Base-by-base conservation (phyloP, 2,888 invertebrate species). In the Drosophila siamana region DNA sequence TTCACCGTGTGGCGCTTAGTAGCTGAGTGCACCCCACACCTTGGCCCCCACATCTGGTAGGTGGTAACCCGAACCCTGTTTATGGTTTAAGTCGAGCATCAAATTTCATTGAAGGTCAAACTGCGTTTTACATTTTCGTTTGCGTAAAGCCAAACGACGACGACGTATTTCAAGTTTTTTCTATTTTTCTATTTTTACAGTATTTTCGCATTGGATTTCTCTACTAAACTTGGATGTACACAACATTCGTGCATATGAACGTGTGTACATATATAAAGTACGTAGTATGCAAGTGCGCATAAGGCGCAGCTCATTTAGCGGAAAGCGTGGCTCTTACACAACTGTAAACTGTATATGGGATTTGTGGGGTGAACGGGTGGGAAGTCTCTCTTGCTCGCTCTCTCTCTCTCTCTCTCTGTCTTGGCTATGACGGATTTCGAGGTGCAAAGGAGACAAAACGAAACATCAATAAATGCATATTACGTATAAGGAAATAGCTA, bases 101-200 rank as follows among this genome's bases (percentile, higher is more conserved):
- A 57, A 80, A 80, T 80, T 86, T 77, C 80, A 73, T 44, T 74
- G 86, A 80, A 80, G 80, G 86, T 80, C 86, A 86, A 84, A 78
- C 79, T 87, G 79, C 69, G 79, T 71, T 80, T 79, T 66, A 66
- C 51, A 62, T 66, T 66, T 67, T 68, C 38, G 54, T 52, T 73
- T 73, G 50, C 51, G 28, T 52, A 55, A 7, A 50, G 8, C 40
- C 44, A 15, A 80, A 63, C 71, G 63, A 85, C 72, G 69, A 63
- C 71, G 63, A 85, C 72, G 69, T 88, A 80, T 80, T 62, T 68
- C 72, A 68, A 60, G 56, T 63, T 80, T 65, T 66, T 44, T 38
- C 66, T 44, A 30, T 40, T 52, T 59, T 24, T 62, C n/a, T 6
- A 11, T 55, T 36, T 36, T 40, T 52, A 63, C 36, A 69, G 40